Base-by-base conservation (phyloP, 2,113 vertebrate genomes). In the Antennarius striatus region DNA sequence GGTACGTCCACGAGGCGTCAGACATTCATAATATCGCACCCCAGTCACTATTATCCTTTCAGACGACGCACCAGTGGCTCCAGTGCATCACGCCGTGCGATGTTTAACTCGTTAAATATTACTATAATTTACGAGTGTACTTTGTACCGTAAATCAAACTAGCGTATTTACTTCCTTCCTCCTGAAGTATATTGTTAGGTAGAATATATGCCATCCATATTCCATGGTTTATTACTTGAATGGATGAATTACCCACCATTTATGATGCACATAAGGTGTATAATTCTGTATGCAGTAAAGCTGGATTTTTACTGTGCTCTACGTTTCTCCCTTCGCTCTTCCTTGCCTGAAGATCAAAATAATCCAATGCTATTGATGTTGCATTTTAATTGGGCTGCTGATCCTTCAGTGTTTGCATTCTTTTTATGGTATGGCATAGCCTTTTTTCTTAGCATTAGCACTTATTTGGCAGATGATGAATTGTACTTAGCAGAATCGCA, bases 251-350 rank as follows among this genome's bases (percentile, higher is more conserved):
- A 81, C 83, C 76, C 65, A 74, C 69, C 82, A 79, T 91, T 91
- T 90, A 90, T 89, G 89, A 90, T 83, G 82, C 86, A 85, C 90
- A 87, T 89, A 89, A 92, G 89, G 82, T 91, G 81, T 83, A 85
- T 90, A 87, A 89, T 89, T 90, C 87, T 86, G 85, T 83, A 81
- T 85, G 88, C 83, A 85, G 81, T 90, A 88, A 90, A 90, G 89
- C 71, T 77, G 60, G 42, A 55, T 83, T 89, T 87, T 91, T 89
- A 91, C 88, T 71, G 86, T 79, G 72, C 63, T 78, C 57, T 83
- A 68, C 71, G 82, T 82, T 83, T 68, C 75, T 56, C 58, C 77
- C 51, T 71, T 30, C 48, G 48, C 68, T 73, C 63, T 50, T 53
- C 29, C n/a, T 65, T 17, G 3, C 47, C 39, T 68, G 66, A 56